phyloP scores from a whole-genome alignment of 2,888 invertebrate genomes.

The Apamea anceps region DNA sequence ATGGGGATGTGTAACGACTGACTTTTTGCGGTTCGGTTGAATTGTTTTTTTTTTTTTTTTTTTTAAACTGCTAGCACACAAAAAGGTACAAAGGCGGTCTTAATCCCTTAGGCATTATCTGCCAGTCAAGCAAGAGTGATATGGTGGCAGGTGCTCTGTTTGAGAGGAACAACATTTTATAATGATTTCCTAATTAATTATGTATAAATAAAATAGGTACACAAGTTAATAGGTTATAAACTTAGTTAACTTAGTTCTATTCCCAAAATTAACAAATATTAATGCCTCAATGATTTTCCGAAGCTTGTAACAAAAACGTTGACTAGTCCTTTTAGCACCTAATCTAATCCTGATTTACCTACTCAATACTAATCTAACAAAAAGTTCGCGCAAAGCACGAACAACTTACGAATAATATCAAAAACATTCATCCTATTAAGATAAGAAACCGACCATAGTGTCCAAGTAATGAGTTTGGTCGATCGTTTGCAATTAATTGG shows the following conservation, averaged over 20 bases:
- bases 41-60: not conserved
- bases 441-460: slow-evolving; percentile 64
- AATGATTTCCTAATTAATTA: not conserved
- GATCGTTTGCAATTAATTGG: slow-evolving; percentile 76
- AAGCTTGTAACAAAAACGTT: not conserved
- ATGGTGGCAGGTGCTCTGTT: not conserved
- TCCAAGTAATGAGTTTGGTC: slow-evolving; percentile 67
- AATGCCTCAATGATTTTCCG: not conserved
- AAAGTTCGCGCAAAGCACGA: slow-evolving; percentile 19
- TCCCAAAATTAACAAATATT: not conserved
- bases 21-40: not conserved
- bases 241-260: not conserved
- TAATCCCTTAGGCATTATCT: not conserved
- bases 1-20: not conserved
- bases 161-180: not conserved
- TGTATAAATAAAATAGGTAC: not conserved
- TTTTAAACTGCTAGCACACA: not conserved
- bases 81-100: not conserved
- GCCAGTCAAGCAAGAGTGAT: not conserved
- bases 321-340: not conserved
- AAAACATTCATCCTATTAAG: slow-evolving; percentile 52
- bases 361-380: not conserved
- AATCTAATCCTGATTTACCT: not conserved
- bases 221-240: not conserved
- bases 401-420: slow-evolving; percentile 13